These are phyloP conservation scores for Pygoscelis antarcticus DNA, from an alignment of 2,113 vertebrate species.

Conservation along the genomic window DNA sequence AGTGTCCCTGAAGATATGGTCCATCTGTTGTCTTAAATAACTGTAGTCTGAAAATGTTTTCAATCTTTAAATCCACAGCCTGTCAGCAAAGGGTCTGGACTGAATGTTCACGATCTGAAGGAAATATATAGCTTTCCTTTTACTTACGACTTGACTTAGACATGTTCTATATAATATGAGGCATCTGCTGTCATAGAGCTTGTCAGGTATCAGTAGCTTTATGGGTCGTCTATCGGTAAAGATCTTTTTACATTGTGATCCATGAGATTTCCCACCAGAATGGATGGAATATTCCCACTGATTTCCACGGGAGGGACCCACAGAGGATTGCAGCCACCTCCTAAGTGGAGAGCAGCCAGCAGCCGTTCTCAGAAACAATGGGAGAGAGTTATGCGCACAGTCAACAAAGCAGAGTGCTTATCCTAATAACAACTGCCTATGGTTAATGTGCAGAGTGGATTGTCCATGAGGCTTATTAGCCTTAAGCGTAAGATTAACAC, in stretches of 20 bases:
- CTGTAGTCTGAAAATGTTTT: neutral
- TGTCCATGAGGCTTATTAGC: neutral
- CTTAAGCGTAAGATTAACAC: neutral
- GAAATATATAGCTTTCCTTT: neutral
- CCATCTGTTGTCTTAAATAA: neutral
- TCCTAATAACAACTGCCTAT: neutral
- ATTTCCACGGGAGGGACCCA: neutral
- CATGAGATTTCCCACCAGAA: neutral
- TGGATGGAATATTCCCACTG: neutral
- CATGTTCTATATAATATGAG: neutral
- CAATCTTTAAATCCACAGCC: neutral
- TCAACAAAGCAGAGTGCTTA: neutral
- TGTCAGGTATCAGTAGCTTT: neutral
- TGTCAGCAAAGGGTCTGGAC: neutral
- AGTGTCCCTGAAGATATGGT: neutral
- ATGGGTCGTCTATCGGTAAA: accelerated
- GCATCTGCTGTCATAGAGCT: neutral
- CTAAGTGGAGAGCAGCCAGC: neutral
- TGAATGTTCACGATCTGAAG: neutral
- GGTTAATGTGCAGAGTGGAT: neutral
- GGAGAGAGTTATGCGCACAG: neutral
- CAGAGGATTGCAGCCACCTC: neutral
- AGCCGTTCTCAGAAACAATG: neutral
- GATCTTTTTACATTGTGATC: neutral
- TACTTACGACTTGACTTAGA: neutral